phyloP scores from a whole-genome alignment of 2,797 vertebrate genomes.

The Hypotaenidia okinawae region DNA sequence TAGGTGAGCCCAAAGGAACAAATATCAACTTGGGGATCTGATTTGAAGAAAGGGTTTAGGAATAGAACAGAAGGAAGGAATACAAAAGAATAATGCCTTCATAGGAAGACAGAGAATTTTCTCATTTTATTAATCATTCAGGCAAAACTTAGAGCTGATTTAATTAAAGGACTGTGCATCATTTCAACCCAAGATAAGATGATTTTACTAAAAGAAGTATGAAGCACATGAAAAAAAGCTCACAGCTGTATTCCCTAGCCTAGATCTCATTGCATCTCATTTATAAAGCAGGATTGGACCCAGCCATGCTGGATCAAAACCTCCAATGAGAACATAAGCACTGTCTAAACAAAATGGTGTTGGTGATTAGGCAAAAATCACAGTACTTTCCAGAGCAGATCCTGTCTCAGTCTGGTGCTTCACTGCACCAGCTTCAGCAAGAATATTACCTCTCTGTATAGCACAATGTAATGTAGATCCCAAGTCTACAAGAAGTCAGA shows the following conservation, averaged over 20 bases:
- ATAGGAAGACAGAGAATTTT: constrained; percentile 10
- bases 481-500: not conserved
- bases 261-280: not conserved
- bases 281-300: not conserved
- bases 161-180: constrained; percentile 59
- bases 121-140: constrained; percentile 64
- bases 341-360: not conserved
- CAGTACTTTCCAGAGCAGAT: not conserved
- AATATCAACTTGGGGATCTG: constrained; percentile 15
- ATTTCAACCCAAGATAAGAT: constrained; percentile 32
- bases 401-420: not conserved
- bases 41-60: constrained; percentile 4
- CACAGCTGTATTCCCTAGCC: not conserved
- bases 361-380: not conserved
- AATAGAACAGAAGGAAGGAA: not conserved
- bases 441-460: not conserved
- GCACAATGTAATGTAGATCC: not conserved
- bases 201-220: constrained; percentile 31
- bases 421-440: not conserved
- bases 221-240: not conserved
- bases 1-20: constrained; percentile 47
- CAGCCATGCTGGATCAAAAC: not conserved
- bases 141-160: constrained; percentile 44
- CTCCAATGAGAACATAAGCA: not conserved
- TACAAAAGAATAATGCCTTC: constrained; percentile 16